Percentiles rank a stretch among this genome's conserved stretches.
Evolutionary conservation across 2,113 vertebrate species (phyloP).

Genomic region (Salminus brasiliensis): DNA sequence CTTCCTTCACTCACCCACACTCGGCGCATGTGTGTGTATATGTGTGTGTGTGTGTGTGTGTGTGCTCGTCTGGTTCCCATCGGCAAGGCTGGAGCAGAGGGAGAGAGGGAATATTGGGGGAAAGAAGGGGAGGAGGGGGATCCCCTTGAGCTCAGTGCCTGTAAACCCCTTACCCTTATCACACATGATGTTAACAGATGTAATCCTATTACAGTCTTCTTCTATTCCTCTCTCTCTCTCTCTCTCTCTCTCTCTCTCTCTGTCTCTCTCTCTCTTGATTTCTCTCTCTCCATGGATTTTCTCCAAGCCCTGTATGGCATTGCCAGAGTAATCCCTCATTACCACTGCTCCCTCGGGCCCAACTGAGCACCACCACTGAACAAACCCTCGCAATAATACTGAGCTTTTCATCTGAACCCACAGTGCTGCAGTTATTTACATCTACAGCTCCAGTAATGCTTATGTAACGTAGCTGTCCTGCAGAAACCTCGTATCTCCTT

Average conservation of each 20-base stretch:
- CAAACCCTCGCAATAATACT: background rate
- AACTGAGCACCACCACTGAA: background rate
- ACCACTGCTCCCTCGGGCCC: slow-evolving; percentile 24
- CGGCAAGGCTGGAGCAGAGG: slow-evolving; percentile 33
- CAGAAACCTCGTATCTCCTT: no score
- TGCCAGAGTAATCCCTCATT: slow-evolving; percentile 25
- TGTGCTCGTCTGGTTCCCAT: slow-evolving; percentile 24
- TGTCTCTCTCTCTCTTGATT: background rate
- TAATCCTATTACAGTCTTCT: slow-evolving; percentile 62
- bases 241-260: slow-evolving; percentile 4
- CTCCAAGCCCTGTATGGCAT: slow-evolving; percentile 13
- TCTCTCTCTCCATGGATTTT: background rate
- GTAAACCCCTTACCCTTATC: slow-evolving; percentile 54
- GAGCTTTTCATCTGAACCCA: background rate
- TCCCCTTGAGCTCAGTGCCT: slow-evolving; percentile 37
- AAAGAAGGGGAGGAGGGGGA: slow-evolving; percentile 11
- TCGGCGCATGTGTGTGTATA: background rate
- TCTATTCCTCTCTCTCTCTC: slow-evolving; percentile 13
- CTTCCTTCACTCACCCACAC: background rate
- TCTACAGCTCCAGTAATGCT: background rate
- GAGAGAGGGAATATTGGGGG: slow-evolving; percentile 33
- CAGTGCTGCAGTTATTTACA: background rate
- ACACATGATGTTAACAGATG: slow-evolving; percentile 64
- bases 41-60: background rate
- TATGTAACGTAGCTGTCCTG: background rate